Percentiles rank a stretch among this genome's conserved stretches.
These are phyloP conservation scores for Myotis findleyi DNA, from an alignment of 2,797 vertebrate species.

Conservation along the genomic window DNA sequence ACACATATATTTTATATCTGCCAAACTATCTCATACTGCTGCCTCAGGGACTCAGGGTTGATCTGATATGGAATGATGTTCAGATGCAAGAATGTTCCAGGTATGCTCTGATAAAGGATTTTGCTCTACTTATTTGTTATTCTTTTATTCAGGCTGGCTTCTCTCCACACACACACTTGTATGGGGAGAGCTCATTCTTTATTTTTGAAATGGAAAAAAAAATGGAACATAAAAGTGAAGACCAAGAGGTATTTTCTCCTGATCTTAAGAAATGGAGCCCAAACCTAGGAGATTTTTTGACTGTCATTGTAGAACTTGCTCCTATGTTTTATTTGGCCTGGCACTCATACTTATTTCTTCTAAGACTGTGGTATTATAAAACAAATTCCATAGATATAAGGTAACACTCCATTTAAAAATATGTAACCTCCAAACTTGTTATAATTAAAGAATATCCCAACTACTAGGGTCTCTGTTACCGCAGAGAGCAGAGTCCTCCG, in stretches of 20 bases:
- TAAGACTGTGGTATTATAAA: not conserved
- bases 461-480: too few relatives aligned
- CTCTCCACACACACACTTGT: not conserved
- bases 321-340: not conserved
- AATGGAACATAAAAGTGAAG: not conserved
- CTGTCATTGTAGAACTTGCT: not conserved
- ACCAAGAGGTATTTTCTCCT: not conserved
- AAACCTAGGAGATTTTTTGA: not conserved
- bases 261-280: not conserved
- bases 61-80: not conserved
- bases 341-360: not conserved
- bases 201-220: constrained; percentile 37
- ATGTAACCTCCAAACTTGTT: not conserved
- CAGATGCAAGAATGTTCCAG: not conserved
- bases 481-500: too few relatives aligned
- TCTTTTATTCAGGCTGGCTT: not conserved
- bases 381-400: not conserved
- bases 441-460: not conserved
- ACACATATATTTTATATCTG: not conserved
- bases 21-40: not conserved
- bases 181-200: not conserved
- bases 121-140: not conserved
- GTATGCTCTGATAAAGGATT: not conserved
- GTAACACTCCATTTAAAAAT: not conserved
- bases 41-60: not conserved